Evolutionary conservation across 2,113 vertebrate species (phyloP), one percentile per base, ranked within the genome.

Genomic region (Pteruthius melanotis): DNA sequence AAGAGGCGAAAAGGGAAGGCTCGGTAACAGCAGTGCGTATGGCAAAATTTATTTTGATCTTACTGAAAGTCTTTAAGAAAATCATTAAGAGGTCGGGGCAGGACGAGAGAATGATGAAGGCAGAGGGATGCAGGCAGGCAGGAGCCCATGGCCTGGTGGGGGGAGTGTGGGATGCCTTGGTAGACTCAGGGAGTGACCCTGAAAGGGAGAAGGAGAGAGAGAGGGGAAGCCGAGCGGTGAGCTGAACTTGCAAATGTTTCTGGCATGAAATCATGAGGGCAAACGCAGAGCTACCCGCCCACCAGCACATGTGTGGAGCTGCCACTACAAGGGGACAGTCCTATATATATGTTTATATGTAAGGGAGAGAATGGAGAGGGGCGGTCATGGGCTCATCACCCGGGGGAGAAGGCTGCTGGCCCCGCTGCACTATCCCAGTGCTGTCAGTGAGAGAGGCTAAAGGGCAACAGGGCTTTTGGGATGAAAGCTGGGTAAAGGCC

Each of bases 201-300:
- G 39, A 75, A 57, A 77, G 45, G 65, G 52, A 84, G 84, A 39
- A 44, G 5, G 49, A 53, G 89, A 68, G 79, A 64, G 88, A 76
- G 83, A 69, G 64, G 74, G 93, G 93, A 76, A 63, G 57, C n/a
- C 3, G 8, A 71, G 94, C 40, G 0, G 69, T 1, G 5, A 91
- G 92, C 90, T 94, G 94, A 95, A 93, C 93, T 96, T 63, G 88
- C 80, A 86, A 81, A 96, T 96, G 93, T 60, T 95, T 95, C 44
- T 95, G 94, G 83, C 93, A 85, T 95, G 93, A 97, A 93, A 92
- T 96, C 97, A 97, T 26, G 77, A 96, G 90, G 95, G 92, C 79
- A 92, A 97, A 82, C 33, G 83, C 91, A 77, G 84, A 94, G 89
- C 80, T 76, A 54, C 40, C 93, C 85, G 7, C 94, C 90, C 94